Conservation (phyloP, 2,797 vertebrate genomes). For the Ctenopoma kingsleyae region DNA sequence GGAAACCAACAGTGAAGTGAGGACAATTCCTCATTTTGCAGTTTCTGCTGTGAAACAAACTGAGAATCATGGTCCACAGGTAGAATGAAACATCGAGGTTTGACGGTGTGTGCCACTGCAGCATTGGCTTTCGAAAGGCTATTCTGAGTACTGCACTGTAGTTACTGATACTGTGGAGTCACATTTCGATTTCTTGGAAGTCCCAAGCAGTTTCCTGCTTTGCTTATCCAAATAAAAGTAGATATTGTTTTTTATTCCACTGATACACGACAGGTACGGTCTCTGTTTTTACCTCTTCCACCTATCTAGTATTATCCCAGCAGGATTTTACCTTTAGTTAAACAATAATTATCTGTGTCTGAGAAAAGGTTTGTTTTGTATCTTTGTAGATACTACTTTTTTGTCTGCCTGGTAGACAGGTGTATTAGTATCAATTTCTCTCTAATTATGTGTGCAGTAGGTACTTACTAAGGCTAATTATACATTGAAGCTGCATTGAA, state of each 20-base stretch:
- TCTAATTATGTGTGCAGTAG: constrained; percentile 71
- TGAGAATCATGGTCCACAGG: constrained; percentile 3
- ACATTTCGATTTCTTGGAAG: constrained; percentile 16
- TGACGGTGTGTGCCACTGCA: constrained; percentile 17
- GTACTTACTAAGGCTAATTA: constrained; percentile 77
- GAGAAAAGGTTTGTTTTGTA: constrained; percentile 27
- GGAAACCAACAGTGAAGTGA: too few species aligned
- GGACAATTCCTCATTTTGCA: neutral
- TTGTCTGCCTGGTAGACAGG: constrained; percentile 38
- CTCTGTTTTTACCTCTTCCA: neutral
- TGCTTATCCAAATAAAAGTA: neutral
- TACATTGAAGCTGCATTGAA: constrained; percentile 60
- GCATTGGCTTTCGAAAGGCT: constrained; percentile 5
- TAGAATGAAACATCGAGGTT: neutral
- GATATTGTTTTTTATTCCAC: neutral
- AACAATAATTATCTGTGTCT: constrained; percentile 35
- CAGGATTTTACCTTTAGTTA: constrained; percentile 17
- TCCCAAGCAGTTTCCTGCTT: neutral
- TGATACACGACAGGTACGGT: neutral
- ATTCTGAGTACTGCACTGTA: constrained; percentile 1
- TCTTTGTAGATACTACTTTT: constrained; percentile 16
- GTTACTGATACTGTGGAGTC: constrained; percentile 1
- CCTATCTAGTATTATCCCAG: constrained; percentile 17
- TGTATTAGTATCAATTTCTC: constrained; percentile 61
- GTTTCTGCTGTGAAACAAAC: constrained; percentile 18